Percentiles rank a stretch among this genome's conserved stretches.
Evolutionary conservation across 2,797 vertebrate species (phyloP).

Genomic region (Setipinna tenuifilis): DNA sequence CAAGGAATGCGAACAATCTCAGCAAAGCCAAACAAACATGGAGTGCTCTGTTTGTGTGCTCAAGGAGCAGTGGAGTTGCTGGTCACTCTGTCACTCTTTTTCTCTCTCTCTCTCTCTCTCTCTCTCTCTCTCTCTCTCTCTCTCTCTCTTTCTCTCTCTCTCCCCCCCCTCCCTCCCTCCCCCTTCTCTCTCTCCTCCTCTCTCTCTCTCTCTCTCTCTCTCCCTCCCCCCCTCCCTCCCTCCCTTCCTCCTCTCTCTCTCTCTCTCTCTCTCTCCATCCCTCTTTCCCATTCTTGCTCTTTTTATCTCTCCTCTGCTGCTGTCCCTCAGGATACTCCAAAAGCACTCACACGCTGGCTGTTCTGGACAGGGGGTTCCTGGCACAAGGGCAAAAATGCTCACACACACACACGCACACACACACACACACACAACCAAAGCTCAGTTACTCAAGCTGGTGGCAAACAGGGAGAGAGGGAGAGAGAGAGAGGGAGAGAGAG

Average conservation of each 20-base stretch:
- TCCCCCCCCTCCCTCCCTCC: not conserved
- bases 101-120: not conserved
- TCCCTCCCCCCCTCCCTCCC: not conserved
- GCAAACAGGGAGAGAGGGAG: not conserved
- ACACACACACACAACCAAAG: not conserved
- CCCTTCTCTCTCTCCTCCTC: not conserved
- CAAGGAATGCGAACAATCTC: not conserved
- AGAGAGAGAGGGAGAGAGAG: too few relatives aligned
- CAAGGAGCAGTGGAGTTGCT: not conserved
- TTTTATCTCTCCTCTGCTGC: not conserved
- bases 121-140: not conserved
- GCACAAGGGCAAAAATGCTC: not conserved
- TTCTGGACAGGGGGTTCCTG: conserved; percentile 21
- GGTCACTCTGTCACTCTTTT: not conserved
- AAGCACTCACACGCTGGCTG: not conserved
- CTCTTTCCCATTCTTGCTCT: not conserved
- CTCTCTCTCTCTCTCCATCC: not conserved
- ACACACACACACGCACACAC: too few relatives aligned
- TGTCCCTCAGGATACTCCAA: conserved; percentile 12
- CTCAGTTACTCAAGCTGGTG: conserved; percentile 7
- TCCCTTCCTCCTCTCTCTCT: not conserved
- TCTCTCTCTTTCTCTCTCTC: not conserved
- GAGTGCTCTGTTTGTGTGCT: conserved; percentile 17
- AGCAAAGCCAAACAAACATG: conserved; percentile 8
- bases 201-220: conserved; percentile 11